Conservation (phyloP, 2,113 vertebrate species). For the Oreotrochilus melanogaster region DNA sequence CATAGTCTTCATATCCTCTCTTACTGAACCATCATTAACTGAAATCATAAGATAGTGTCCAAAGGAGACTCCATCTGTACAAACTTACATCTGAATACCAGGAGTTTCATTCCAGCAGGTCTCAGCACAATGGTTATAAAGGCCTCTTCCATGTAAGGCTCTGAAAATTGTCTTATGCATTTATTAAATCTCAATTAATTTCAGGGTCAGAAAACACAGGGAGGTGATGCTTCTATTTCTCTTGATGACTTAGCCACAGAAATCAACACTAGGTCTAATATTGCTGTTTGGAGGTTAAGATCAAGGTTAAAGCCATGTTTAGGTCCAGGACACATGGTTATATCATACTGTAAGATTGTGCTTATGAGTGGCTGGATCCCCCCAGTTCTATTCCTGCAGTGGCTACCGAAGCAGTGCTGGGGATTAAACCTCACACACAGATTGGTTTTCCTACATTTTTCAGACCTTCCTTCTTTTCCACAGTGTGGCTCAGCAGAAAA, state of each 20-base stretch:
- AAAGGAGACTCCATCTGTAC: neutral
- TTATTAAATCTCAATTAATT: neutral
- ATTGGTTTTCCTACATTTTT: neutral
- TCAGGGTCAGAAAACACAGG: neutral
- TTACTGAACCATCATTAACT: neutral
- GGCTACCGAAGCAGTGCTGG: neutral
- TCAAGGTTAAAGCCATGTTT: neutral
- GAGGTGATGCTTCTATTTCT: neutral
- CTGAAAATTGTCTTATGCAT: neutral
- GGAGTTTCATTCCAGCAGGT: neutral
- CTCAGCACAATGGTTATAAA: neutral
- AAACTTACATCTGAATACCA: neutral
- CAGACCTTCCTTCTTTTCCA: neutral
- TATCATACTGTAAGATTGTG: accelerated
- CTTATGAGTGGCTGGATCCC: neutral
- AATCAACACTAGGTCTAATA: neutral
- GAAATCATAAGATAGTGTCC: neutral
- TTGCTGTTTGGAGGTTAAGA: neutral
- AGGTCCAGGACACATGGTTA: neutral
- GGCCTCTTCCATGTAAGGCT: neutral
- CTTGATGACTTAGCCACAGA: neutral
- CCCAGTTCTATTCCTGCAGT: neutral
- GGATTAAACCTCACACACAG: neutral
- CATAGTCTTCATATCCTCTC: neutral
- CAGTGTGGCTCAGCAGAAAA: neutral